phyloP scores from a whole-genome alignment of 2,888 invertebrate genomes.

The Hipparchia semele region DNA sequence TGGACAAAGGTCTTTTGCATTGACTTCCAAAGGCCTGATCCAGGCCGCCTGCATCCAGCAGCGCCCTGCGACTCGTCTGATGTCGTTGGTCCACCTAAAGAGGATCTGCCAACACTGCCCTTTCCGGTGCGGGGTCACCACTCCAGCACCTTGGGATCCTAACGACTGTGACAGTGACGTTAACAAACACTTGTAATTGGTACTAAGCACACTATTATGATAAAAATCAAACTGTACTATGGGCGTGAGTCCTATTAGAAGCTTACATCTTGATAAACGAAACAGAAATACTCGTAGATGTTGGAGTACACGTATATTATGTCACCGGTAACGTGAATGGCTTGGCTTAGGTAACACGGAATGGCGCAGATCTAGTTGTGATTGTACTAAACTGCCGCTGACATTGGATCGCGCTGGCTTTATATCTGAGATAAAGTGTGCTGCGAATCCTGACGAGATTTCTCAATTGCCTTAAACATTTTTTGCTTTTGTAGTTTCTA shows the following conservation, averaged over 20 bases:
- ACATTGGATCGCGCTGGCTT: slow-evolving; percentile 33
- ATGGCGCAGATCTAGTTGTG: slow-evolving; percentile 28
- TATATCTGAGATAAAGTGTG: not conserved
- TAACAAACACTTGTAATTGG: too few relatives aligned
- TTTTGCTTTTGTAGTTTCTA: not conserved
- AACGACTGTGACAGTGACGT: too few relatives aligned
- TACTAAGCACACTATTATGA: too few relatives aligned
- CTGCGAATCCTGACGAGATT: not conserved
- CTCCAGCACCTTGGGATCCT: too few relatives aligned
- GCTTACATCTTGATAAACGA: slow-evolving; percentile 26
- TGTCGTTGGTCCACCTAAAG: too few relatives aligned
- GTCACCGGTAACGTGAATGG: slow-evolving; percentile 34
- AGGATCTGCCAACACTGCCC: too few relatives aligned
- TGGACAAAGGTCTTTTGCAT: too few relatives aligned
- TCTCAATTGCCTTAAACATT: slow-evolving; percentile 4
- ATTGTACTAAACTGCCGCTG: slow-evolving; percentile 32
- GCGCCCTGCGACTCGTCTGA: too few relatives aligned
- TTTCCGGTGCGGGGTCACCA: too few relatives aligned
- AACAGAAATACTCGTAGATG: slow-evolving; percentile 26
- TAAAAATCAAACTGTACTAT: not conserved
- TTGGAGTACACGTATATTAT: slow-evolving; percentile 30
- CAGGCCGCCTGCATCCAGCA: too few relatives aligned
- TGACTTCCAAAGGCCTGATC: too few relatives aligned
- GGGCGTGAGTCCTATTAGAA: slow-evolving; percentile 16
- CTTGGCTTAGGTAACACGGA: slow-evolving; percentile 32